Percentiles rank a stretch among this genome's conserved stretches.
phyloP scores from a whole-genome alignment of 2,797 vertebrate genomes.

The Lacerta bilineata region DNA sequence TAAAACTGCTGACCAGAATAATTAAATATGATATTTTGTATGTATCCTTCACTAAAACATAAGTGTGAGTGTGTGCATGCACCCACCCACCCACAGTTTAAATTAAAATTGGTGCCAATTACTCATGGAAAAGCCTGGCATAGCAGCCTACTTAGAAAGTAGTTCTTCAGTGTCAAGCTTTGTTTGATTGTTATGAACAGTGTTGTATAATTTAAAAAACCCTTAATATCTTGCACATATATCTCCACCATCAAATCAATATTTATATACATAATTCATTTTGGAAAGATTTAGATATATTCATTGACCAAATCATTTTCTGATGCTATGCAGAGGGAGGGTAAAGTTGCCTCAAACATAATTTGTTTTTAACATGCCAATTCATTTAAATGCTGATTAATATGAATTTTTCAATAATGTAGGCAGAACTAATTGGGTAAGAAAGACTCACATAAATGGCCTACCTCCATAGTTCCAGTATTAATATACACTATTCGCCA shows the following conservation, averaged over 20 bases:
- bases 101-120: background rate
- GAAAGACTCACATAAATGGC: background rate
- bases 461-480: background rate
- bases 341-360: background rate
- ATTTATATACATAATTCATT: background rate
- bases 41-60: background rate
- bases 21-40: background rate
- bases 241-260: background rate
- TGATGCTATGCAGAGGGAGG: background rate
- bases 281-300: background rate
- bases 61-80: background rate
- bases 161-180: background rate
- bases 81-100: background rate
- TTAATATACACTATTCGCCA: background rate
- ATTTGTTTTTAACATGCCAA: background rate
- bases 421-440: background rate
- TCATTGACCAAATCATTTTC: background rate
- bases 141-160: background rate
- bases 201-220: background rate
- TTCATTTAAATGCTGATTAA: background rate
- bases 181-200: slow-evolving; percentile 14
- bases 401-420: background rate
- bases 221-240: background rate
- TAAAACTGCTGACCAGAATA: background rate
- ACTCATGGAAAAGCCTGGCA: background rate